Conservation (phyloP, 2,113 vertebrate species). For the Urocolius indicus region DNA sequence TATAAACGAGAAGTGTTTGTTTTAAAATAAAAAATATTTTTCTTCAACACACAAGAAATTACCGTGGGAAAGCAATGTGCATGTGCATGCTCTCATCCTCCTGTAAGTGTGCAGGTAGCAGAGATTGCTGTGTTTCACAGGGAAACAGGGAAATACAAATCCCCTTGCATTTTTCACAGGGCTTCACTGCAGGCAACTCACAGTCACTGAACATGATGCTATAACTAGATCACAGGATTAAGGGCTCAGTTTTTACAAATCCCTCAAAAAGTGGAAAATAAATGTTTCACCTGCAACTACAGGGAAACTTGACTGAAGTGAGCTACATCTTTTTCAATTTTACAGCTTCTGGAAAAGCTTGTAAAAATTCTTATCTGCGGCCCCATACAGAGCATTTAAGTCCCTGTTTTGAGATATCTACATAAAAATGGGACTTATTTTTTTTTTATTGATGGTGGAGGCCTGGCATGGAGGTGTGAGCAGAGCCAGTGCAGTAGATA, state of each 20-base stretch:
- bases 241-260: background rate
- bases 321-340: background rate
- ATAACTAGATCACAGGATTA: background rate
- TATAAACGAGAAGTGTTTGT: background rate
- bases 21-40: background rate
- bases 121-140: background rate
- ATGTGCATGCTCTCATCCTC: background rate
- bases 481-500: background rate
- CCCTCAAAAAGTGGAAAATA: background rate
- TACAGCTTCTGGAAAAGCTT: background rate
- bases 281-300: background rate
- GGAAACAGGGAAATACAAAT: background rate
- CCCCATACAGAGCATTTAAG: background rate
- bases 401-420: background rate
- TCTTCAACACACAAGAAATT: background rate
- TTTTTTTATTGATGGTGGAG: background rate
- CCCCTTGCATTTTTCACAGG: background rate
- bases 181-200: background rate
- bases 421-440: background rate
- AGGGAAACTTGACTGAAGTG: background rate
- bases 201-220: background rate
- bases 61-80: background rate
- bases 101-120: background rate
- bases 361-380: background rate
- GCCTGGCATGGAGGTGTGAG: accelerated